These are phyloP conservation scores for Cossypha niveicapilla DNA, from an alignment of 2,797 vertebrate species.

Conservation along the genomic window DNA sequence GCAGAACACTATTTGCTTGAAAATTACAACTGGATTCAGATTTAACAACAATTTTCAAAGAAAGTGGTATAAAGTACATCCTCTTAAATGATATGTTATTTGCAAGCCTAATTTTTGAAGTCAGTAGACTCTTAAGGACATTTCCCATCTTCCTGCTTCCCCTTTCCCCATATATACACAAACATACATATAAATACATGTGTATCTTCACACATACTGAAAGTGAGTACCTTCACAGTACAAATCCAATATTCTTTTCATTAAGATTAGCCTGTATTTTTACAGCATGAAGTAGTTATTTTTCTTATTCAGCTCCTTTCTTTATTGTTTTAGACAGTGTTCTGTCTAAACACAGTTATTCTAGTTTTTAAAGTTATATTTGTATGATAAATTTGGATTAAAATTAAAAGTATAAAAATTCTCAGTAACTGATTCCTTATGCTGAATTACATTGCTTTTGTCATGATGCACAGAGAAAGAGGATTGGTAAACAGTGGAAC, in stretches of 20 bases:
- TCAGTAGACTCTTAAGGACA: background rate
- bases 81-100: background rate
- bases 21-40: background rate
- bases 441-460: background rate
- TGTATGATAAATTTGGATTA: background rate
- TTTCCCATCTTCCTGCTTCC: background rate
- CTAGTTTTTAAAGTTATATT: background rate
- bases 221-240: slow-evolving; percentile 29
- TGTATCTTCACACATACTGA: background rate
- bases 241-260: background rate
- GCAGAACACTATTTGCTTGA: background rate
- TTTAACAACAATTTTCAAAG: background rate
- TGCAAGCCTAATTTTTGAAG: background rate
- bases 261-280: background rate
- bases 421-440: background rate
- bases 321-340: background rate
- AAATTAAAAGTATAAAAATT: background rate
- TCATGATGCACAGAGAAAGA: background rate
- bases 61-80: background rate
- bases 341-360: background rate
- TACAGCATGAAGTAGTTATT: background rate
- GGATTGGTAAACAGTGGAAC: background rate
- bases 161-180: background rate
- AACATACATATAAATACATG: background rate
- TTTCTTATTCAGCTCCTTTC: background rate